Conservation (phyloP, 2,113 vertebrate genomes). For the Microcebus tavaratra region DNA sequence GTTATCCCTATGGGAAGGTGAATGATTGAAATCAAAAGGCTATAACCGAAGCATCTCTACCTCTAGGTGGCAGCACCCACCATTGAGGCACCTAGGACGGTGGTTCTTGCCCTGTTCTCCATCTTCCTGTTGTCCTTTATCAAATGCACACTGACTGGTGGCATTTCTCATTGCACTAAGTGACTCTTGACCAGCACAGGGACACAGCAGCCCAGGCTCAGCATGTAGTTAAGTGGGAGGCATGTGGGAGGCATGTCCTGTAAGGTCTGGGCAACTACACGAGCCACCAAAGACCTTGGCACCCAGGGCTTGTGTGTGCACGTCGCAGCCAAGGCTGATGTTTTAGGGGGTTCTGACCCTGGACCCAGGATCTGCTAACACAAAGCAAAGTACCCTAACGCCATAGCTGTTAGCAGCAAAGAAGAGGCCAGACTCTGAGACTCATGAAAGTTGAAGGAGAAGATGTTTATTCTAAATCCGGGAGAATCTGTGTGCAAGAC, state of each 20-base stretch:
- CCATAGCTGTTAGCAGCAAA: too few species aligned
- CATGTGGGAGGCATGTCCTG: background rate
- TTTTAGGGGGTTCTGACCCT: background rate
- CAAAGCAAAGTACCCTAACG: too few species aligned
- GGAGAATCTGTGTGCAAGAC: background rate
- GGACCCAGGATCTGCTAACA: too few species aligned
- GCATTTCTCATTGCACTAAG: background rate
- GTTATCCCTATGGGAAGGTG: background rate
- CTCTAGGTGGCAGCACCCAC: too few species aligned
- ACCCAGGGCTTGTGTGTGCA: background rate
- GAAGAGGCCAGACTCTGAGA: background rate
- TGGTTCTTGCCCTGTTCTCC: background rate
- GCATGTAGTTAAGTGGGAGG: too few species aligned
- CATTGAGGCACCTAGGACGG: too few species aligned
- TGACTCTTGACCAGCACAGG: too few species aligned
- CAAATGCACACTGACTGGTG: background rate
- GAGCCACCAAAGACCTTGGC: background rate
- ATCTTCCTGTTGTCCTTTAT: too few species aligned
- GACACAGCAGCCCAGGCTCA: too few species aligned
- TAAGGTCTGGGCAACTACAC: too few species aligned
- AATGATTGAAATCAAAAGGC: background rate
- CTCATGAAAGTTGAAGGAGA: background rate
- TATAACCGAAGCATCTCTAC: background rate
- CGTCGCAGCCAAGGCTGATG: fast-evolving
- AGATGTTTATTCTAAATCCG: background rate